Conservation (phyloP, 2,888 invertebrate species). For the Eulithis testata region DNA sequence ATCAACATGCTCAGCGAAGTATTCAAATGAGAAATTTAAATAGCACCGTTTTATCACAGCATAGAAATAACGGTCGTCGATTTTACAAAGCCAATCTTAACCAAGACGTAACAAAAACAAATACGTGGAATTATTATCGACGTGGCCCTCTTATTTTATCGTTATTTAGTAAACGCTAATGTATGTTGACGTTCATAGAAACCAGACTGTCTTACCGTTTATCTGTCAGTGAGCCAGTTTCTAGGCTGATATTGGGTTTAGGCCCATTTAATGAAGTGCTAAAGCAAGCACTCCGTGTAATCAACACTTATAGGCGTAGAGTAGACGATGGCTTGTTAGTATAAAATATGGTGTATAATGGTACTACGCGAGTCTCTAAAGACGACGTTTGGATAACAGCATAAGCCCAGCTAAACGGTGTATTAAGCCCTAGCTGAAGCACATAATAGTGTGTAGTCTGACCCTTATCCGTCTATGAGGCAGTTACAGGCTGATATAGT, state of each 20-base stretch:
- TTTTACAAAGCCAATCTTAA: not conserved
- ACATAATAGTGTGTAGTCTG: not conserved
- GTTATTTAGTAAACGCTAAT: constrained; percentile 70
- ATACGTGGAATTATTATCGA: constrained; percentile 67
- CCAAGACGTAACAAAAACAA: constrained; percentile 54
- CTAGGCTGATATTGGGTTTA: constrained; percentile 2
- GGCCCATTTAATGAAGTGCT: not conserved
- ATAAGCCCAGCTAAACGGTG: too few relatives aligned
- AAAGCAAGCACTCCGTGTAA: not conserved
- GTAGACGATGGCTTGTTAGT: too few relatives aligned
- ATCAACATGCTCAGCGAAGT: too few relatives aligned
- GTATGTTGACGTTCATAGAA: constrained; percentile 71
- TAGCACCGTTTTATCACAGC: too few relatives aligned
- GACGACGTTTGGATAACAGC: too few relatives aligned
- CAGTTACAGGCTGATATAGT: constrained; percentile 52
- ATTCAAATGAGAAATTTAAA: too few relatives aligned
- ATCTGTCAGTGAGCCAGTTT: constrained; percentile 54
- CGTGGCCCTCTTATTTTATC: constrained; percentile 57
- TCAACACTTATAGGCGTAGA: not conserved
- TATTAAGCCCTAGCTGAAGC: not conserved
- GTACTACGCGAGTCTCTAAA: too few relatives aligned
- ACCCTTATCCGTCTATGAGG: constrained; percentile 29
- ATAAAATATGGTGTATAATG: too few relatives aligned
- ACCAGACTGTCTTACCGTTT: constrained; percentile 63
- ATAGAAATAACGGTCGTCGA: not conserved